Conservation (phyloP, 2,113 vertebrate genomes). For the Stomatorhinus ivindoensis region DNA sequence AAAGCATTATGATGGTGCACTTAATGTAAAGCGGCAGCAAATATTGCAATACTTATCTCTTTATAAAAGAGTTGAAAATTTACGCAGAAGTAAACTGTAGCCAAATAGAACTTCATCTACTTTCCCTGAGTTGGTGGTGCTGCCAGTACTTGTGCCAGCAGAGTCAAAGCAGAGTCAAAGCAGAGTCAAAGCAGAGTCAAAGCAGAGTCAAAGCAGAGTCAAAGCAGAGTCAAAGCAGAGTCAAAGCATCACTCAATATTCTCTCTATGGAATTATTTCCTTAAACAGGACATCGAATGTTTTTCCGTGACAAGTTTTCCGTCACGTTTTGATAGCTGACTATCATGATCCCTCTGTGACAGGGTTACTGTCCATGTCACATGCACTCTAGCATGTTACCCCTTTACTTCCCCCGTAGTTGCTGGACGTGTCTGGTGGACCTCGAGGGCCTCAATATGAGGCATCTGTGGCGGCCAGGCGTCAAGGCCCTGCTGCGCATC, state of each 20-base stretch:
- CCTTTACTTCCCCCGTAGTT: constrained; percentile 49
- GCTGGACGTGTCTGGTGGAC: constrained; percentile 94
- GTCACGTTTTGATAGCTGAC: not conserved
- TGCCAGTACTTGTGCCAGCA: not conserved
- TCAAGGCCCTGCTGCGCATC: constrained; percentile 87
- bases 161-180: not conserved
- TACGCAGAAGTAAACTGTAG: not conserved
- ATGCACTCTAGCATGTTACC: not conserved
- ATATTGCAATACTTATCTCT: not conserved
- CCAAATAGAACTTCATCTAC: not conserved
- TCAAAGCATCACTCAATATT: not conserved
- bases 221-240: not conserved
- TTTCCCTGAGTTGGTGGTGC: not conserved
- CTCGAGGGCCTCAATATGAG: constrained; percentile 94
- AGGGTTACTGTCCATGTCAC: not conserved
- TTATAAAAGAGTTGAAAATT: not conserved
- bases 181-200: not conserved
- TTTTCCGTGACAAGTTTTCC: not conserved
- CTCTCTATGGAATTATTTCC: not conserved
- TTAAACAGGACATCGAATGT: not conserved
- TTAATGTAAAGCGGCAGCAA: too few relatives aligned
- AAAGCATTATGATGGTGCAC: too few relatives aligned
- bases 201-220: not conserved
- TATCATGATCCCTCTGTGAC: not conserved
- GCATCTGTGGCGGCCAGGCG: constrained; percentile 88